These are phyloP conservation scores for Euglossa dilemma DNA, from an alignment of 1,140 invertebrate genomes.

Conservation along the genomic window DNA sequence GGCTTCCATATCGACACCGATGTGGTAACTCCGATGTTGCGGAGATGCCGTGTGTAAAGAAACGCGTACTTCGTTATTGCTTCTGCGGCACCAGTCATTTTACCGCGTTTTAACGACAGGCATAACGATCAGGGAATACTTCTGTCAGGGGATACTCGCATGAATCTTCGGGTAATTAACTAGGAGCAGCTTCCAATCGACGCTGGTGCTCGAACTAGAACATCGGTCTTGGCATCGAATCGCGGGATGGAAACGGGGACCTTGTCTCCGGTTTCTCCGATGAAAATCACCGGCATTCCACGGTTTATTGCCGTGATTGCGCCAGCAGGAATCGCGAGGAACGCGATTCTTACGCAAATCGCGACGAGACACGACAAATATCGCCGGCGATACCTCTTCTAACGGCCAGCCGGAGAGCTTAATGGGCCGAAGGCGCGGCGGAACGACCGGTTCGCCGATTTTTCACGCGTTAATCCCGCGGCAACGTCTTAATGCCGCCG, in stretches of 20 bases:
- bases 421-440: background rate
- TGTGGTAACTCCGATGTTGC: no score
- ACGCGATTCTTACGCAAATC: slow-evolving; percentile 44
- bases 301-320: slow-evolving; percentile 37
- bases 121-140: no score
- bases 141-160: background rate
- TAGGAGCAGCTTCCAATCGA: background rate
- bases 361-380: slow-evolving; percentile 29
- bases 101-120: no score
- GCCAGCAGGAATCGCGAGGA: background rate
- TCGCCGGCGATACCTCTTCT: background rate
- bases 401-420: background rate
- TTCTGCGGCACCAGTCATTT: no score
- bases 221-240: background rate
- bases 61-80: no score
- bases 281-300: slow-evolving; percentile 46
- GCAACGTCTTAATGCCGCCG: background rate
- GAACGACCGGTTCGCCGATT: background rate
- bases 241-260: slow-evolving; percentile 4
- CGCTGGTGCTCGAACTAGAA: background rate
- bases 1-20: no score
- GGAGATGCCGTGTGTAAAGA: no score
- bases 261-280: slow-evolving; percentile 17
- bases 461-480: background rate
- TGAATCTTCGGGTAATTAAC: background rate